Base-by-base conservation (phyloP, 2,797 vertebrate genomes). In the Emys orbicularis region DNA sequence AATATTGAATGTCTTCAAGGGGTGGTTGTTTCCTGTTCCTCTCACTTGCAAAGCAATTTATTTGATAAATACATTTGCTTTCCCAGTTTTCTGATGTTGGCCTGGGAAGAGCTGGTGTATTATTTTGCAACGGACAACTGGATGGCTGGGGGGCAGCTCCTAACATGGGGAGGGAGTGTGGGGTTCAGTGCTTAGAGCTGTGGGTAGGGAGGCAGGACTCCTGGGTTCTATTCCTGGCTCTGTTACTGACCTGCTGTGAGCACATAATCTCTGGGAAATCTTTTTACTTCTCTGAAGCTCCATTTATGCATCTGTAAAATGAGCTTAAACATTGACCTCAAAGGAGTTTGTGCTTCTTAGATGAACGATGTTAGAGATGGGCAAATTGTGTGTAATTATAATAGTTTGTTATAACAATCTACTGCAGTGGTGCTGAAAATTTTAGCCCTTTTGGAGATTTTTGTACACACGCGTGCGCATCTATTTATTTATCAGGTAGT, bases 281-380 rank as follows among this genome's bases (percentile, higher is more conserved):
- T 77, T 27, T 41, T 23, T 77, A 44, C 15, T 77, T 47, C 27
- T 5, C 44, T 47, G 44, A 47, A 47, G 41, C 25, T 47, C 72
- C 27, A 25, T 47, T 56, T 61, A 50, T 0, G 0, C 23, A 0
- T 13, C 59, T 56, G 34, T 79, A 82, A n/a, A 56, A 23, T 8
- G 77, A 82, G 77, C 57, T 47, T 59, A 0, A 82, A 54, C 5
- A 12, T 89, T 91, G 57, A 68, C 68, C n/a, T 84, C 52, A 29
- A 11, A 87, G 74, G 23, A 12, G 37, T 84, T 1, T 57, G 72
- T 68, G 82, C 79, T 94, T 52, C 9, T 41, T 77, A 65, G 29
- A 34, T 37, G 56, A 31, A 0, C 37, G 31, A 76, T 29, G n/a
- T 77, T 89, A 92, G 52, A n/a, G 34, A 61, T 61, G 27, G 53